Percentiles rank a stretch among this genome's conserved stretches.
Conservation (phyloP, 1,140 invertebrate genomes). For the Thaumatotibia leucotreta region DNA sequence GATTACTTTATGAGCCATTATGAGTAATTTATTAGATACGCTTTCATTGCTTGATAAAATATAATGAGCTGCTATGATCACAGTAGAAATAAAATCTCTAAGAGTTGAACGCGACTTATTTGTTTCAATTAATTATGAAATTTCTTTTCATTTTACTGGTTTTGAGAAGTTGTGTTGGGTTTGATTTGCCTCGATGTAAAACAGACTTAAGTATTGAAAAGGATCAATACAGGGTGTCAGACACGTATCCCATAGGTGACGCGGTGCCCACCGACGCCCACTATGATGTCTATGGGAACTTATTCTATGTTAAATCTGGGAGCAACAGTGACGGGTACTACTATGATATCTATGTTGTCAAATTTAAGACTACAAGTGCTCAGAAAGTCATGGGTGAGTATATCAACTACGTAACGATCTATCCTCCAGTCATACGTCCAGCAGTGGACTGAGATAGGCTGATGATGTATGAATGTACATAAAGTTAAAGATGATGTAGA, state of each 20-base stretch:
- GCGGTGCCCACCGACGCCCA: constrained; percentile 50
- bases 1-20: neutral
- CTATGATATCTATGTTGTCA: constrained; percentile 49
- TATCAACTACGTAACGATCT: too few species aligned
- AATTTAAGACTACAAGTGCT: constrained; percentile 30
- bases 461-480: too few species aligned
- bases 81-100: neutral
- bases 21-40: neutral
- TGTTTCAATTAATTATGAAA: constrained; percentile 2
- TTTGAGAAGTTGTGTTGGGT: constrained; percentile 27
- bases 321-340: constrained; percentile 40
- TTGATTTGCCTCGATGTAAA: constrained; percentile 47
- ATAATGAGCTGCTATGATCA: neutral
- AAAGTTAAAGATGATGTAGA: too few species aligned
- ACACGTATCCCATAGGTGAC: constrained; percentile 41
- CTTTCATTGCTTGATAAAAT: neutral
- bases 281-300: constrained; percentile 49
- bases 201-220: constrained; percentile 47
- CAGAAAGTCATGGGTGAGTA: constrained; percentile 49
- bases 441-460: too few species aligned
- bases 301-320: constrained; percentile 52
- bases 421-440: too few species aligned
- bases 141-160: neutral
- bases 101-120: neutral
- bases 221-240: constrained; percentile 38